Conservation (phyloP, 2,888 invertebrate species). For the Chrysolina americana region DNA sequence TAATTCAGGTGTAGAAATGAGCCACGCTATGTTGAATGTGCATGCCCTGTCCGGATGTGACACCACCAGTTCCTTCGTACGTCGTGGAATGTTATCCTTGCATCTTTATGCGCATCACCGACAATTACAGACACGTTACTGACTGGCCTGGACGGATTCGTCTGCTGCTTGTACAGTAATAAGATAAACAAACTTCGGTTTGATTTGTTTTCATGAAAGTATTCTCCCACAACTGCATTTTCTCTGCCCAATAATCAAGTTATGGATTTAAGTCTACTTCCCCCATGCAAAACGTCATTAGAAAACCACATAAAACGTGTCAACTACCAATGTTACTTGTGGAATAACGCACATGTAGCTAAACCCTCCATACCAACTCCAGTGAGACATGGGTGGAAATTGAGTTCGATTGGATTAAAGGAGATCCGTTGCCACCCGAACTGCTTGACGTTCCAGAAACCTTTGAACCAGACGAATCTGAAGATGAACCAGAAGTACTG, state of each 20-base stretch:
- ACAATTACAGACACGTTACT: slow-evolving; percentile 21
- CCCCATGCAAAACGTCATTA: no score
- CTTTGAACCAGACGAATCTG: background rate
- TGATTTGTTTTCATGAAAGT: slow-evolving; percentile 20
- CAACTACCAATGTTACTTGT: slow-evolving; percentile 16
- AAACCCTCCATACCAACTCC: no score
- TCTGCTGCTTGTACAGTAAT: slow-evolving; percentile 8
- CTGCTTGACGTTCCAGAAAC: slow-evolving; percentile 7
- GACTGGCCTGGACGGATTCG: background rate
- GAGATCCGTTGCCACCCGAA: slow-evolving; percentile 20
- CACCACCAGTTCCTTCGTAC: no score
- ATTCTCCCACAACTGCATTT: slow-evolving; percentile 24
- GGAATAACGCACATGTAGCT: slow-evolving; percentile 25
- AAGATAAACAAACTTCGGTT: slow-evolving; percentile 19
- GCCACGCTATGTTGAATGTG: no score
- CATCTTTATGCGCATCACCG: slow-evolving; percentile 3
- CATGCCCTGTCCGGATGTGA: no score
- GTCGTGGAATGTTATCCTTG: no score
- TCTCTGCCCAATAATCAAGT: no score
- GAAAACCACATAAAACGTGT: slow-evolving; percentile 20
- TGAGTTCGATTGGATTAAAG: no score
- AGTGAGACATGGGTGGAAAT: slow-evolving; percentile 21
- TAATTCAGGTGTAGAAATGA: no score
- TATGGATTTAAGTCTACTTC: no score
- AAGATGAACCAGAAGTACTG: slow-evolving; percentile 17